phyloP scores from a whole-genome alignment of 2,113 vertebrate genomes.

The Odocoileus hemionus region DNA sequence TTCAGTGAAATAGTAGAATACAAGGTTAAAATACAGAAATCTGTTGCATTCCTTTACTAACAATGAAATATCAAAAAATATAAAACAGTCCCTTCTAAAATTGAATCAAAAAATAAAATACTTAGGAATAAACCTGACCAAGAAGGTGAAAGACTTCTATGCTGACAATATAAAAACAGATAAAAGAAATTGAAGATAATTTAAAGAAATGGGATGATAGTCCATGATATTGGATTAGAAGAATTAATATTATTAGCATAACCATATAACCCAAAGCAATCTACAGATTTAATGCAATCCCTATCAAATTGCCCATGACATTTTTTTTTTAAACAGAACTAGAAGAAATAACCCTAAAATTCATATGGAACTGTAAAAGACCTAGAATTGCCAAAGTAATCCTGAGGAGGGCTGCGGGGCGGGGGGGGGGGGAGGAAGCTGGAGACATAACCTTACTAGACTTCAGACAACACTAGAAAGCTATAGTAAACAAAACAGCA shows the following conservation, averaged over 20 bases:
- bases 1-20: not conserved
- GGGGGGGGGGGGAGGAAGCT: not conserved
- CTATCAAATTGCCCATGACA: not conserved
- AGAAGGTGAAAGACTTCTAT: not conserved
- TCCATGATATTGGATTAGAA: not conserved
- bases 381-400: not conserved
- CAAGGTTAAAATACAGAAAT: not conserved
- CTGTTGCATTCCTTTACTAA: not conserved
- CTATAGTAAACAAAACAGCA: not conserved
- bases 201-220: not conserved
- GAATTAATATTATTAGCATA: not conserved
- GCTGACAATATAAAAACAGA: not conserved
- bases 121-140: not conserved
- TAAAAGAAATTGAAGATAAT: not conserved
- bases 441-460: not conserved
- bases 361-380: not conserved
- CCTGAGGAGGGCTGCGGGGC: not conserved
- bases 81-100: not conserved
- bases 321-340: not conserved
- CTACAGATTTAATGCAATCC: not conserved
- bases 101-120: not conserved
- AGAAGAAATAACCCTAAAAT: not conserved
- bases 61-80: not conserved
- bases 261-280: not conserved
- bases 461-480: not conserved